Base-by-base conservation (phyloP, 2,888 invertebrate species). In the Caenorhabditis auriculariae region DNA sequence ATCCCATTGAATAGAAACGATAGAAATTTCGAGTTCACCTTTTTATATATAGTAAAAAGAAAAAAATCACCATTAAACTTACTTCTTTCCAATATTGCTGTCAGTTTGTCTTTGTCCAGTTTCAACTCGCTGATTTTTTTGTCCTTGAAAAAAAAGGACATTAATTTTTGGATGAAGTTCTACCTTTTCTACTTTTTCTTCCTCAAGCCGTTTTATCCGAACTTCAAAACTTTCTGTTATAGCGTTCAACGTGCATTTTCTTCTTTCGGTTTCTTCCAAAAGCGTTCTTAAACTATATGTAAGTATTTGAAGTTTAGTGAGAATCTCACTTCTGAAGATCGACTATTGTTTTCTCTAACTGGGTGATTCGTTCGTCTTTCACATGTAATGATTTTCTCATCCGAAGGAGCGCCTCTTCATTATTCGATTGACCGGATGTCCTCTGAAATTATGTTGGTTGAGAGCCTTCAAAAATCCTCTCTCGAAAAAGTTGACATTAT, bases 311-410 rank as follows among this genome's bases (percentile, higher is more conserved):
- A 44, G 21, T 42, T n/a, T 27, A 5, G 6, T 23, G 17, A n/a
- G n/a, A n/a, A 6, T 45, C 37, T 19, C 39, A 61, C 66, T 62
- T 69, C 52, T 73, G 66, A 41, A 76, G 56, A 24, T 78, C 75
- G 23, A 62, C 56, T 12, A 80, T 52, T 37, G 60, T 64, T n/a
- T 57, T 55, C 45, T 79, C 77, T 39, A 79, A 55, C 27, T 78
- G 71, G 38, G 63, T 54, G 41, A 79, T 79, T 37, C 72, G 70
- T 23, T 79, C 79, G 38, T 80, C 79, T 45, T 73, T 75, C 7
- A 60, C 50, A 41, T 67, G 58, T 32, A 76, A 52, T 15, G 60
- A 68, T 44, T 74, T 75, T 43, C 72, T 67, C 54, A 77, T 53
- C 47, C 72, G 6, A 43, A 17, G 9, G 21, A n/a, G 9, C 21